Base-by-base conservation (phyloP, 2,113 vertebrate genomes). In the Dascyllus trimaculatus region DNA sequence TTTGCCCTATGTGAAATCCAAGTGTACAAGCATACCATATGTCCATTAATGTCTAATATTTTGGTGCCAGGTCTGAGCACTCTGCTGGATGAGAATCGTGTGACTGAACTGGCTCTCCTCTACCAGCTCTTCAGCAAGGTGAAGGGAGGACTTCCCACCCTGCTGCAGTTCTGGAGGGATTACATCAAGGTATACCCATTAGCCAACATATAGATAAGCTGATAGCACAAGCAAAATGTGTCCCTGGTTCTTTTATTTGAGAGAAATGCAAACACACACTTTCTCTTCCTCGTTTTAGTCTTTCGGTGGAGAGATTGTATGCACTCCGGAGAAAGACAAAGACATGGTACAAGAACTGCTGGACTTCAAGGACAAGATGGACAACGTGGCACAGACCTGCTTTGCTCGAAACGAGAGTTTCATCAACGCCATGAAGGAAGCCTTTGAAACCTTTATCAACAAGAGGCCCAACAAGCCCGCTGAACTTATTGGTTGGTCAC, bases 371-470 rank as follows among this genome's bases (percentile, higher is more conserved):
- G 97, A 99, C 93, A 99, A 99, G 88, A 98, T 99, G 93, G 98
- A 99, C 88, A 97, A 98, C 43, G 97, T 99, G 78, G 97, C 98
- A 58, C 97, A 99, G 82, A 91, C 96, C 82, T 99, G 98, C 85
- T 99, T 99, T 89, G 80, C 97, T 85, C 97, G 97, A 75, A 99
- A 97, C 60, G 98, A 99, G 89, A 97, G 96, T 78, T 99, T 99
- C 94, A 97, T 99, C 89, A 99, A 99, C 71, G 97, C 97, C 66
- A 99, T 99, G 98, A 99, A 99, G 93, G 98, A 99, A 95, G 98
- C 98, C 49, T 99, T 99, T 87, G 98, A 99, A 95, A 97, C 97
- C 1, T 99, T 99, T 75, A 99, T 99, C 92, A 99, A 99, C 95
- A 99, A 99, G 93, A 96, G 98, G 92, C 97, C 97, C 84, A 99